Conservation (phyloP, 2,797 vertebrate species). For the Crenuchus spilurus region DNA sequence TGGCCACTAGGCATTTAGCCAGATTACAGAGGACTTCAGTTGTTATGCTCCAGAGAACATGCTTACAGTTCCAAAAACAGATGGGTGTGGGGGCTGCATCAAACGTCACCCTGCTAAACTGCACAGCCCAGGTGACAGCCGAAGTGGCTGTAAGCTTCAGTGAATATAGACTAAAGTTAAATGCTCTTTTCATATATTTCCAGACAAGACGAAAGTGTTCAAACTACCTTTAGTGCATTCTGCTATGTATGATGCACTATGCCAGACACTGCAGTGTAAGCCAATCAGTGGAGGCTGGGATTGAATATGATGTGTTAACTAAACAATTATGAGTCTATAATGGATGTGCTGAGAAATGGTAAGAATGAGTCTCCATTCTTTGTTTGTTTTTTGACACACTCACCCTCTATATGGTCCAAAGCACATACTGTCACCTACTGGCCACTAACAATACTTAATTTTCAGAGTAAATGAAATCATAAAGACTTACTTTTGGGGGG, state of each 20-base stretch:
- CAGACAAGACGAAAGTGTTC: background rate
- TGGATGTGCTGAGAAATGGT: background rate
- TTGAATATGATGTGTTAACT: background rate
- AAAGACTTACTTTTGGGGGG: constrained; percentile 63
- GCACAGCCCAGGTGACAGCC: background rate
- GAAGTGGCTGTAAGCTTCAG: background rate
- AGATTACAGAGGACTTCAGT: constrained; percentile 82
- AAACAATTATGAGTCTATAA: background rate
- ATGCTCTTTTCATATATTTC: background rate
- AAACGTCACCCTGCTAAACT: constrained; percentile 15
- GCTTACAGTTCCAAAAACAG: constrained; percentile 76
- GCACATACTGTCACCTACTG: constrained; percentile 76
- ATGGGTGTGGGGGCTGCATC: constrained; percentile 64
- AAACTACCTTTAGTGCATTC: background rate
- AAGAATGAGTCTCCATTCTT: background rate
- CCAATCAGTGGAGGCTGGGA: background rate
- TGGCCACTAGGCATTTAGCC: constrained; percentile 30
- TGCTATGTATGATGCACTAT: background rate
- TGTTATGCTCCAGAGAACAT: constrained; percentile 77
- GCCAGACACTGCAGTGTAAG: background rate
- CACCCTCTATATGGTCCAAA: background rate
- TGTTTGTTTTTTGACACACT: background rate
- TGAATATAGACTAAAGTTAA: background rate
- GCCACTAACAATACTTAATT: constrained; percentile 49
- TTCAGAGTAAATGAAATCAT: background rate